Conservation (phyloP, 2,888 invertebrate genomes). For the Myopa testacea region DNA sequence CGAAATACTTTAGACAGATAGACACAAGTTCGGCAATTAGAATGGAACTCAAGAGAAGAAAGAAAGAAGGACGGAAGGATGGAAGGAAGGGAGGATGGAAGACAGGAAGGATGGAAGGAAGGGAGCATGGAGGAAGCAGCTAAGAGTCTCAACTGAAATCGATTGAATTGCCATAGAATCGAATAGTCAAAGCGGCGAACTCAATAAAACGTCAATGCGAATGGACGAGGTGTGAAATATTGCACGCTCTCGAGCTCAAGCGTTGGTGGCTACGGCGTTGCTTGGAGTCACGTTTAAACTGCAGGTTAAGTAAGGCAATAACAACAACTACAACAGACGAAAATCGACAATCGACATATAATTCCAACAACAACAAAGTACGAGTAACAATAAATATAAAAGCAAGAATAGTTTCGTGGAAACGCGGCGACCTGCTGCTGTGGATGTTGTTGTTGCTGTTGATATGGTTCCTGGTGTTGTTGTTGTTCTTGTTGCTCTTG, state of each 20-base stretch:
- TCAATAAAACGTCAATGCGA: slow-evolving; percentile 14
- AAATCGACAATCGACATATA: not conserved
- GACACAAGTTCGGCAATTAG: too few species aligned
- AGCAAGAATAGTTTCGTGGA: not conserved
- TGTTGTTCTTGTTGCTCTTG: slow-evolving; percentile 16
- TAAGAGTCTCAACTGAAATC: too few species aligned
- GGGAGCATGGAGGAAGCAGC: too few species aligned
- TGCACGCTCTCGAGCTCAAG: not conserved
- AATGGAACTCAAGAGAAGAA: too few species aligned
- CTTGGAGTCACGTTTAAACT: slow-evolving; percentile 20
- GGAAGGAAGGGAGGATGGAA: too few species aligned
- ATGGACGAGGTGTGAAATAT: slow-evolving; percentile 25
- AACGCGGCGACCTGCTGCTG: too few species aligned
- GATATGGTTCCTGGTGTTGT: not conserved
- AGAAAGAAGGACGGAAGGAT: too few species aligned
- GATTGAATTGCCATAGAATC: too few species aligned
- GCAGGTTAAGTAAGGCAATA: slow-evolving; percentile 11
- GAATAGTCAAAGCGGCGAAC: not conserved
- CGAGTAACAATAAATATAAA: not conserved
- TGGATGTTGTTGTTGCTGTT: not conserved
- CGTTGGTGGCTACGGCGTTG: not conserved
- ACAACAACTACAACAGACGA: not conserved
- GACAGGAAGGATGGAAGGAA: too few species aligned
- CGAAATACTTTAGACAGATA: too few species aligned
- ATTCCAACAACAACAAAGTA: not conserved